These are phyloP conservation scores for Enteromius fasciolatus DNA, from an alignment of 2,797 vertebrate species.

Conservation along the genomic window DNA sequence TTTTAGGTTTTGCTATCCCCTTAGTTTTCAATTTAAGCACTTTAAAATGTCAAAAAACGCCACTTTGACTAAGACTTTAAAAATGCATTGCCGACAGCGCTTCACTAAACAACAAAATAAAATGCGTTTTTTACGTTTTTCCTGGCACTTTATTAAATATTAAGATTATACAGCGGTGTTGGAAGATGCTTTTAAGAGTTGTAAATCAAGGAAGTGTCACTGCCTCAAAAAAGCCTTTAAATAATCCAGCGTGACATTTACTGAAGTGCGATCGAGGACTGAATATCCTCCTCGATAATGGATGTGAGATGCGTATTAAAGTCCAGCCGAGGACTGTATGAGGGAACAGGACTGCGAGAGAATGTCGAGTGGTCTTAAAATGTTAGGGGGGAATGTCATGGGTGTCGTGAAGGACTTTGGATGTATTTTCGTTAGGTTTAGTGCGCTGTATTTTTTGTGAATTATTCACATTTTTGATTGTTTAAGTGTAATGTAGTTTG, in stretches of 20 bases:
- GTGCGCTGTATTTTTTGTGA: neutral
- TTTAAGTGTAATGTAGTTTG: too few relatives aligned
- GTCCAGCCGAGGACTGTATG: neutral
- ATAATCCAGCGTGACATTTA: slow-evolving; percentile 68
- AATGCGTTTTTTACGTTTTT: neutral
- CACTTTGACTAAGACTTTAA: neutral
- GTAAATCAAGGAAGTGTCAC: slow-evolving; percentile 69
- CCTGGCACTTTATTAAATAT: slow-evolving; percentile 65
- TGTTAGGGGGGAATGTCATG: neutral
- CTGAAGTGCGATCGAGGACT: slow-evolving; percentile 26
- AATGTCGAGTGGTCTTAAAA: neutral
- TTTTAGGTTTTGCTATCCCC: neutral
- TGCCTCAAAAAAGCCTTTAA: slow-evolving; percentile 67
- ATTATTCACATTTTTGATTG: neutral
- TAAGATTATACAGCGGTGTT: slow-evolving; percentile 63
- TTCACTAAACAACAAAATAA: neutral
- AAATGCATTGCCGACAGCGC: neutral
- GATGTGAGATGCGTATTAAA: neutral
- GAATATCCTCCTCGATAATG: slow-evolving; percentile 34
- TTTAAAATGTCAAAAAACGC: neutral
- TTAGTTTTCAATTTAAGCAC: neutral
- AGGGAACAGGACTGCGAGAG: neutral
- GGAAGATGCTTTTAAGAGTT: slow-evolving; percentile 58
- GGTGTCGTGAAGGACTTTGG: too few relatives aligned
- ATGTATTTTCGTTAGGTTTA: neutral